Base-by-base conservation (phyloP, 2,113 vertebrate species). In the Sardina pilchardus region DNA sequence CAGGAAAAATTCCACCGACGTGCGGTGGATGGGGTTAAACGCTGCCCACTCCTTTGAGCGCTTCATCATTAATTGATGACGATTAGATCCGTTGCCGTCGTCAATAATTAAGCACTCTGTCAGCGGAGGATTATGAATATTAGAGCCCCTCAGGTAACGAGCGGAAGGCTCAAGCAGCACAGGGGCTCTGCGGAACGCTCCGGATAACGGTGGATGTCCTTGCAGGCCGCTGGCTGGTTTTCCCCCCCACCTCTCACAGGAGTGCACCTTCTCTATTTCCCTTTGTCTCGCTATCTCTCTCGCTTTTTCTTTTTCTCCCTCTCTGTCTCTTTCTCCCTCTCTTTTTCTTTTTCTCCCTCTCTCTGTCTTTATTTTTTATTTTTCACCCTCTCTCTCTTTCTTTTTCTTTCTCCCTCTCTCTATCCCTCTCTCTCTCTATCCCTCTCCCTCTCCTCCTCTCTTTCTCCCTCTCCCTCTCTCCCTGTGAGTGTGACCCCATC, bases 91-190 rank as follows among this genome's bases (percentile, higher is more conserved):
- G 34, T 36, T 78, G 30, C 30, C 8, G 12, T 36, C 71, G 39
- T 78, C 71, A 78, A 78, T 78, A 78, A 78, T 78, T 78, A 78
- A 78, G 71, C 16, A 34, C 12, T 4, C 71, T 17, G 71, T 36
- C 71, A 34, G 71, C 71, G 14, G 30, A 78, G 71, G 71, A 78
- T 78, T 78, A 78, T 78, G 71, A 78, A 78, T 78, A 78, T 78
- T 78, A 17, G 71, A 78, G 71, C 71, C 34, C 71, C 71, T 34
- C 71, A 78, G 71, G 71, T 78, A 78, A 78, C 14, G 30, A 78
- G 71, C 30, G 71, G 34, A 36, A 36, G 71, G 71, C 63, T 67
- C n/a, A 10, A 36, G 30, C 14, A 36, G 71, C 7, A 5, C 6
- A 67, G 63, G 63, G 39, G 39, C 39, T 42, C 56, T 7, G 21